Base-by-base conservation (phyloP, 2,113 vertebrate species). In the Balaeniceps rex region DNA sequence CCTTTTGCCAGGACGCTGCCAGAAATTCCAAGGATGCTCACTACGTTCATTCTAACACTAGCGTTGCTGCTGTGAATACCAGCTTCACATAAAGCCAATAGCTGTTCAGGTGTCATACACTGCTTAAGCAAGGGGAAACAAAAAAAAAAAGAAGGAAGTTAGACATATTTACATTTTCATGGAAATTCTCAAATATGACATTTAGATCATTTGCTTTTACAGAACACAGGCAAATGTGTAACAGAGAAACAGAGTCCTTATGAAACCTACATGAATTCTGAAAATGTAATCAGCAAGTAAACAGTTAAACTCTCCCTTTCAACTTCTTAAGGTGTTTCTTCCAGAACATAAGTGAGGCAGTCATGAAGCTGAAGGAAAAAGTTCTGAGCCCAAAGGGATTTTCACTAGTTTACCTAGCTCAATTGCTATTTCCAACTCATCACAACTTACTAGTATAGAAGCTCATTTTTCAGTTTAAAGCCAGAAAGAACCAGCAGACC, bases 1-100 rank as follows among this genome's bases (percentile, higher is more conserved):
- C 98, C 98, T 98, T 98, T 99, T 86, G 99, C 99, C 46, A 99
- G 97, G 22, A 99, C 98, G 11, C 99, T 99, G 95, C 99, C 99
- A 31, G 99, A 99, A 96, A 99, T 99, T 72, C 99, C 99, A 85
- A 99, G 98, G 90, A 99, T 99, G 96, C 99, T 99, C 49, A 99
- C 98, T 4, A 98, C 97, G 0, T 99, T 99, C 91, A 99, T 99
- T 96, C 99, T 98, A 40, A 99, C 98, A 12, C 99, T 98, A 51
- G 98, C 75, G 26, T 98, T 98, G 49, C 98, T 98, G 74, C 98
- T 99, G 54, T 95, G 98, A 69, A 98, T 96, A 47, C 98, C 98
- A 25, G 98, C 98, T 94, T 99, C 98, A 93, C 99, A 99, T 33
- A 99, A 97, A 25, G 97, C 97, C 98, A 99, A 96, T 18, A 99